A percentile compares a stretch with the other conserved stretches of the same genome.
These are phyloP conservation scores for Tarsius wallacei DNA, from an alignment of 2,797 vertebrate species.

Conservation along the genomic window DNA sequence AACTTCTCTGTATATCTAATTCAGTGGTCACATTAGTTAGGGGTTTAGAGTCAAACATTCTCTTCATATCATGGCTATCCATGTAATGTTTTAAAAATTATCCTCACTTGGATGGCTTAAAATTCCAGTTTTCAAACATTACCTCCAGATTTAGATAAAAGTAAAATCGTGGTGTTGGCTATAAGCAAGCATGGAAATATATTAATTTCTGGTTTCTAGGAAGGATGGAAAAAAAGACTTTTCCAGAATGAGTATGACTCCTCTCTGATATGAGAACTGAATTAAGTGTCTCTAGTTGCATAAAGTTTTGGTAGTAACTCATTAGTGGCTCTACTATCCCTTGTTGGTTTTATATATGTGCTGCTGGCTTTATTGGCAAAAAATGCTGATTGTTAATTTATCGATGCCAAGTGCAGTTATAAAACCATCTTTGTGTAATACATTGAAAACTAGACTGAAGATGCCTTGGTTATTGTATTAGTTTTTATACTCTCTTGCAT, in stretches of 20 bases:
- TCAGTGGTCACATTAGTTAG: not conserved
- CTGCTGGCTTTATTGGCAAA: slow-evolving; percentile 21
- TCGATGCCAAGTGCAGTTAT: not conserved
- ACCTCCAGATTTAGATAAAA: slow-evolving; percentile 40
- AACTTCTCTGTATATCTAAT: not conserved
- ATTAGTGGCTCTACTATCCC: not conserved
- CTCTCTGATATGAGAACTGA: not conserved
- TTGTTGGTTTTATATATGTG: not conserved
- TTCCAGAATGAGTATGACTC: not conserved
- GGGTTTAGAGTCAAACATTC: not conserved
- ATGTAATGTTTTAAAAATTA: slow-evolving; percentile 26
- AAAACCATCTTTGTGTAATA: slow-evolving; percentile 12
- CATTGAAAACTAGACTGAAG: slow-evolving; percentile 32
- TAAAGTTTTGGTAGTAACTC: not conserved
- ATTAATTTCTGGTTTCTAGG: slow-evolving; percentile 14
- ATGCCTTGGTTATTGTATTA: not conserved
- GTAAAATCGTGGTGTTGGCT: slow-evolving; percentile 36
- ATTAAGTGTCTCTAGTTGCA: not conserved
- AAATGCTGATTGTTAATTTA: slow-evolving; percentile 42
- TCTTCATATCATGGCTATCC: not conserved
- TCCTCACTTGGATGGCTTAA: not conserved
- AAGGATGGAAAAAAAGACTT: slow-evolving; percentile 24
- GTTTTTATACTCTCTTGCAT: not conserved
- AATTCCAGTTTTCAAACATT: not conserved
- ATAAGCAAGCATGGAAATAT: not conserved